Base-by-base conservation (phyloP, 2,888 invertebrate species). In the Rosalia funebris region DNA sequence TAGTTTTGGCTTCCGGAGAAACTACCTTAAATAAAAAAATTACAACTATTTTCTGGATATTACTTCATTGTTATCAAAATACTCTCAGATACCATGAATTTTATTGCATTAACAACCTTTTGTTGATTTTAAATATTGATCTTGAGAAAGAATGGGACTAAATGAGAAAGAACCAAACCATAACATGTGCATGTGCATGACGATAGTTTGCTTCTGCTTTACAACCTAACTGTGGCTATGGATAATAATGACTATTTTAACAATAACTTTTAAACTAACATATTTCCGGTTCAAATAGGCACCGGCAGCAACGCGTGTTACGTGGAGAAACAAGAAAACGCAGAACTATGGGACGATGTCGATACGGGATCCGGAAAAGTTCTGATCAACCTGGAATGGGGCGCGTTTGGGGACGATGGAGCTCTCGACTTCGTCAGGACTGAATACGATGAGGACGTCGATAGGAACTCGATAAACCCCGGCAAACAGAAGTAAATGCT, bases 231-330 rank as follows among this genome's bases (percentile, higher is more conserved):
- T 25, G 3, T 25, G 25, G 4, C 3, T 25, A 5, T 5, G 7
- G 3, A 5, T 7, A 25, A 25, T 25, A 5, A 25, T 5, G 7
- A 25, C 7, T 25, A 25, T 25, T 5, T 3, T 25, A 25, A 25
- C 7, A 25, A 25, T n/a, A n/a, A n/a, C n/a, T n/a, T n/a, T n/a
- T n/a, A n/a, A n/a, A n/a, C 25, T 25, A n/a, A 7, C 37, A 15
- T 39, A 16, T 39, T 19, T 19, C 31, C 34, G 15, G n/a, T 25
- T 3, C 25, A 14, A n/a, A 47, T 41, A 71, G 96, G 96, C 70
- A 98, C 97, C 14, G 98, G 98, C 54, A 94, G 93, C 66, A 98
- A 98, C 82, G 96, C 96, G 5, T 97, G 97, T 81, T 98, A 98
- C 78, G 92, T 97, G 60, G 98, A 98, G 78, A 88, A 88, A 69